These are phyloP conservation scores for Melanotaenia pygmaea DNA, from an alignment of 2,797 vertebrate species.

Conservation along the genomic window DNA sequence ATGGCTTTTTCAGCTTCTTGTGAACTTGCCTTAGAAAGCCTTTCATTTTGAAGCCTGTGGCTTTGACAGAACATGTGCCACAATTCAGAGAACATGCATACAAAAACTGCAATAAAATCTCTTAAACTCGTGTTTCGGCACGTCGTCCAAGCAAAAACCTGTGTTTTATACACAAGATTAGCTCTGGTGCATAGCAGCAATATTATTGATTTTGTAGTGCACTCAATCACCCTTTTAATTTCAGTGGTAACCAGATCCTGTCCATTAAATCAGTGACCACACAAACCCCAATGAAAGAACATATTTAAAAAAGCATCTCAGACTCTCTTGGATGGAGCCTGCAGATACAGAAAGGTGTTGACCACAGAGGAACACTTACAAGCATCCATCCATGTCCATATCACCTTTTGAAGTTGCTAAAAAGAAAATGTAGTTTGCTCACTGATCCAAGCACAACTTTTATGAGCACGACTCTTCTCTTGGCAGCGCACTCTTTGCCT, in stretches of 20 bases:
- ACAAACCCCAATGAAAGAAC: conserved; percentile 9
- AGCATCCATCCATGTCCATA: conserved; percentile 16
- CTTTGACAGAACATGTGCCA: background rate
- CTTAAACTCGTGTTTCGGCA: conserved; percentile 8
- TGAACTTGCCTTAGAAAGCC: background rate
- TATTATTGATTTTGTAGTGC: conserved; percentile 4
- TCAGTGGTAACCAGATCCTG: conserved; percentile 22
- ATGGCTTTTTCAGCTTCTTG: background rate
- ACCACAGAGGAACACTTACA: conserved; percentile 23
- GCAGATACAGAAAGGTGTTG: conserved; percentile 24
- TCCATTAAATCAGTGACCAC: conserved; percentile 19
- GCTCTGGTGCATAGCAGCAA: conserved; percentile 11
- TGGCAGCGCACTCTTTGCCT: conserved; percentile 18
- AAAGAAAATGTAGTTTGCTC: conserved; percentile 67
- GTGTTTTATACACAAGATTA: conserved; percentile 8
- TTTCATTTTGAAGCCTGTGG: conserved; percentile 2
- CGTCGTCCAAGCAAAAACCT: background rate
- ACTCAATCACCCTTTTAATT: conserved; percentile 24
- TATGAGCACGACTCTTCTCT: conserved; percentile 12
- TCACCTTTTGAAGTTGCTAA: conserved; percentile 48
- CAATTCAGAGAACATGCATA: conserved; percentile 21
- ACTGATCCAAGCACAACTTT: conserved; percentile 50
- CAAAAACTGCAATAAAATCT: conserved; percentile 2
- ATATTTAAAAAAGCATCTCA: conserved; percentile 15
- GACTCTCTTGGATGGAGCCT: conserved; percentile 7